phyloP scores from a whole-genome alignment of 2,113 vertebrate species.

The Scortum barcoo region DNA sequence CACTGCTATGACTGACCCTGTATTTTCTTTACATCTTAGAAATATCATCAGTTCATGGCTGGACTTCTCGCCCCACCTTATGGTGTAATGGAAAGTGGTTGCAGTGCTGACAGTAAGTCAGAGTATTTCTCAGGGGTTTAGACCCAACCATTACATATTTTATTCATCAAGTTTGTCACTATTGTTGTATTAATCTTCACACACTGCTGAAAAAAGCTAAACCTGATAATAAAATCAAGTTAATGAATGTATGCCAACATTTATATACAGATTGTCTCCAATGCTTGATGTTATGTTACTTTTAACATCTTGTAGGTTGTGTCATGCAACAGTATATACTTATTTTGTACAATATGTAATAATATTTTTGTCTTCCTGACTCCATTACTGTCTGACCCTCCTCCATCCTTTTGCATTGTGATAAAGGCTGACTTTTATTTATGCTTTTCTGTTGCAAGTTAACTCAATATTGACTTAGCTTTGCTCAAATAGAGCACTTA shows the following conservation, averaged over 20 bases:
- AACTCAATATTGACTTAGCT: constrained; percentile 62
- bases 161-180: neutral
- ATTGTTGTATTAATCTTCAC: neutral
- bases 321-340: neutral
- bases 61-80: constrained; percentile 95
- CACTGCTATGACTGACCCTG: constrained; percentile 58
- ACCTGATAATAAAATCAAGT: neutral
- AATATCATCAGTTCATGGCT: constrained; percentile 96
- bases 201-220: neutral
- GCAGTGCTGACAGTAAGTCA: constrained; percentile 95
- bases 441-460: constrained; percentile 55
- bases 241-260: neutral
- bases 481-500: constrained; percentile 58
- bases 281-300: too few species aligned
- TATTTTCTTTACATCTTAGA: constrained; percentile 82
- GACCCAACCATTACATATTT: neutral
- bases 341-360: constrained; percentile 1
- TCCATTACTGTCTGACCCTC: neutral
- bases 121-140: constrained; percentile 1
- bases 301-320: neutral
- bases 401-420: constrained; percentile 20
- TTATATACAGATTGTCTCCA: neutral
- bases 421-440: constrained; percentile 34
- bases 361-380: constrained; percentile 11
- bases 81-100: constrained; percentile 95